Evolutionary conservation across 2,888 invertebrate genomes (phyloP), one percentile per base, ranked within the genome.

Genomic region (Diarsia rubi): DNA sequence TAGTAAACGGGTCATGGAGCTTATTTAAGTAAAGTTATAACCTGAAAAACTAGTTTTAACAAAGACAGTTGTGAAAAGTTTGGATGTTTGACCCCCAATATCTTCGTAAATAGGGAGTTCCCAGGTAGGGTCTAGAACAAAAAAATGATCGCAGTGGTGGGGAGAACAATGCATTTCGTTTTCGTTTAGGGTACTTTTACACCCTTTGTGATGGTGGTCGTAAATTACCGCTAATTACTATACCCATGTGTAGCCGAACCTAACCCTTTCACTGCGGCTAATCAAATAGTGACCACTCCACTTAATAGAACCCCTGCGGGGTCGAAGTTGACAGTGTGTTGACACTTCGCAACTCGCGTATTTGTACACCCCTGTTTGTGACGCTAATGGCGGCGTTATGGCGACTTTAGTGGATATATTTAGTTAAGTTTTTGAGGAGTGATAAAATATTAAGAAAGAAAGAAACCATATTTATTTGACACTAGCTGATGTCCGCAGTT

Each of bases 281-380:
- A 75, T 84, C 68, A 83, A 86, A 84, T 79, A 79, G 47, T 80
- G 84, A 63, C 81, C 84, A 84, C 84, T 86, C 73, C 73, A 42
- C 19, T 14, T 86, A 86, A 85, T 86, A 80, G 31, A 31, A 37
- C n/a, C 52, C 69, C 47, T 47, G 42, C 37, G 44, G 44, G 31
- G 42, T 24, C 31, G 37, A 47, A 27, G 44, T 68, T 62, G 80
- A 80, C 80, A 72, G n/a, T 66, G 47, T 83, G 80, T 79, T 79
- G 80, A 79, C 84, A 73, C 24, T 47, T n/a, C 6, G n/a, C n/a
- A n/a, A n/a, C n/a, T n/a, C n/a, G n/a, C 19, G 44, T 83, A 79
- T 83, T 79, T 73, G 68, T 52, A 3, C 44, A 70, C 83, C 37
- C 83, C 65, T 31, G 73, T 79, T 31, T 75, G 24, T 27, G 37